Base-by-base conservation (phyloP, 2,113 vertebrate genomes). In the Limanda limanda region DNA sequence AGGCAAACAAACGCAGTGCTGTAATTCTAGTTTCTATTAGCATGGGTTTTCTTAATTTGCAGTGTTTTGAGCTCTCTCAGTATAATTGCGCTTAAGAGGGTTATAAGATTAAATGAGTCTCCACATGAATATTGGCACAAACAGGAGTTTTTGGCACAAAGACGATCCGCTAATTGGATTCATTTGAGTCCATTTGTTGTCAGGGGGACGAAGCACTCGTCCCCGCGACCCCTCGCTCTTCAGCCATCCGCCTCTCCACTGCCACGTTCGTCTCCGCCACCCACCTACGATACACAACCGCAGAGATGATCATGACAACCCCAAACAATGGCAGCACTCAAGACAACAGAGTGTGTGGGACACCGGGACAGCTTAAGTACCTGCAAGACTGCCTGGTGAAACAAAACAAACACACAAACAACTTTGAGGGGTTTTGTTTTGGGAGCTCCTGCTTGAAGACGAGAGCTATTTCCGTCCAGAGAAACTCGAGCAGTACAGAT, bases 101-200 rank as follows among this genome's bases (percentile, higher is more conserved):
- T 23, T 75, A 68, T 48, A 62, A 77, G 68, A 86, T 59, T 71
- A 72, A 89, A 79, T 75, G 74, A 86, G 80, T 66, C 63, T 82
- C 71, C 48, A 37, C 71, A 77, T 86, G 80, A 87, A 87, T 86
- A 79, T 31, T 77, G 84, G 88, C 73, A 86, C 83, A 88, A 87
- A 87, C 76, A 71, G 71, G 73, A 82, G 73, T 71, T 90, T 82
- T 66, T 81, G 73, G 68, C 79, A 87, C 79, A 85, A 88, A 90
- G 79, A 83, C 40, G 18, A 11, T 20, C 25, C n/a, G 66, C 73
- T 89, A 90, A 90, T 89, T 90, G 79, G 80, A 91, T 87, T 87
- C 73, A 84, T 83, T 82, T 80, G 86, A 81, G 81, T 84, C 82
- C 83, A 87, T 88, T 91, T 89, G 77, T 78, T 87, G 78, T 82